Base-by-base conservation (phyloP, 2,113 vertebrate species). In the Collichthys lucidus region DNA sequence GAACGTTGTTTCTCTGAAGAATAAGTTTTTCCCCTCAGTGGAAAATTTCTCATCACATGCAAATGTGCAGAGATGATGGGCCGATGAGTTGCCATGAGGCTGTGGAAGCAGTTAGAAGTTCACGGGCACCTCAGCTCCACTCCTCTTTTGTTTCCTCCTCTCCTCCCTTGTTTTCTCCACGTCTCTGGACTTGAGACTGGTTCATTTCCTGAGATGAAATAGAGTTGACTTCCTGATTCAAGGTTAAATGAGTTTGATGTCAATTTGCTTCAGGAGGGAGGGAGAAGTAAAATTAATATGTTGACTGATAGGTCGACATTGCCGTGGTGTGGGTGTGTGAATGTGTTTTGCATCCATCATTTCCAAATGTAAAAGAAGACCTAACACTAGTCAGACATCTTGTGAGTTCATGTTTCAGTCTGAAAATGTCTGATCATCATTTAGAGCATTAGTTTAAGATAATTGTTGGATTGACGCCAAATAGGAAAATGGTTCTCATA, bases 241-340 rank as follows among this genome's bases (percentile, higher is more conserved):
- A 86, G 79, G 73, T 86, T 82, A 82, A 86, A 82, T 77, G 74
- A 86, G 74, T 77, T 82, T 82, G 49, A 62, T 81, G 83, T 73
- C 26, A 63, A 2, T 42, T 66, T 26, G 72, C 73, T 53, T 57
- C 67, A 49, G 70, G 6, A 24, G 29, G 29, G 12, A 9, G 20
- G 9, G 19, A 20, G 77, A 24, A 52, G 9, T 24, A 11, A 35
- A 80, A 74, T 64, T 1, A 70, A 75, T 44, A 64, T 52, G 64
- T 20, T 63, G 76, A 61, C 40, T 74, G 63, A 57, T 59, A 8
- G 70, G 59, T 53, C 31, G 16, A 57, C 49, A 29, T 11, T 40
- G 4, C 74, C 69, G 29, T 1, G 9, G 15, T 55, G 29, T 17
- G 57, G 9, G 62, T 64, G 42, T 26, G 47, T 31, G 46, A 19